Conservation (phyloP, 1,140 invertebrate species). For the Bombus huntii region DNA sequence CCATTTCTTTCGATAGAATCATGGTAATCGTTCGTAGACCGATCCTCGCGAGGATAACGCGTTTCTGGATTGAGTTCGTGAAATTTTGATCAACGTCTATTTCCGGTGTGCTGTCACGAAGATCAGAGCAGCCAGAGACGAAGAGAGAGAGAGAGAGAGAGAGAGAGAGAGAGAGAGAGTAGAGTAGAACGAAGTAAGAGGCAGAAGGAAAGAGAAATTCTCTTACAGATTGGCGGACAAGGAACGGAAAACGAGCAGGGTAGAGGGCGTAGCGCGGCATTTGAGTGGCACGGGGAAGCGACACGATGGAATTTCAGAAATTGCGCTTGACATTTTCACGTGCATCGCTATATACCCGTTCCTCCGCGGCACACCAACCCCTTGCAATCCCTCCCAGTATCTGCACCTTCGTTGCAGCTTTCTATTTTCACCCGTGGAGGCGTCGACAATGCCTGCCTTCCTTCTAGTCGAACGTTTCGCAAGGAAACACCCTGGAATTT, state of each 20-base stretch:
- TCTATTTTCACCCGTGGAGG: constrained; percentile 43
- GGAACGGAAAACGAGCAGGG: constrained; percentile 1
- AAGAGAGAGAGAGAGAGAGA: not conserved
- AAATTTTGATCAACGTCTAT: constrained; percentile 21
- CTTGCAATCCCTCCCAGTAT: not conserved
- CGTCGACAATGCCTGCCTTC: constrained; percentile 27
- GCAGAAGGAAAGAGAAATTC: constrained; percentile 12
- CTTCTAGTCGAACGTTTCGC: not conserved
- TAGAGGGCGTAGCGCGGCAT: constrained; percentile 41
- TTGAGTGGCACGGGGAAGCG: constrained; percentile 64
- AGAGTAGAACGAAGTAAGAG: not conserved
- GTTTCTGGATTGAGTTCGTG: no score
- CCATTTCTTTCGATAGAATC: not conserved
- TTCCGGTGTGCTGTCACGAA: not conserved
- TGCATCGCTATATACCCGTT: constrained; percentile 37
- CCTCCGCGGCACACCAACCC: not conserved
- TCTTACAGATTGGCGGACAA: constrained; percentile 43
- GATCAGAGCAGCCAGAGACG: not conserved
- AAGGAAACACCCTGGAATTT: constrained; percentile 3
- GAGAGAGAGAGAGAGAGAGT: not conserved
- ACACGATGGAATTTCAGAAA: constrained; percentile 70
- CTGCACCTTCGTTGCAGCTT: constrained; percentile 23
- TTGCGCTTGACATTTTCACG: constrained; percentile 67
- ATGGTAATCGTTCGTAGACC: not conserved
- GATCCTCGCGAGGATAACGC: not conserved